Base-by-base conservation (phyloP, 2,797 vertebrate species). In the Enteromius trimaculatus region DNA sequence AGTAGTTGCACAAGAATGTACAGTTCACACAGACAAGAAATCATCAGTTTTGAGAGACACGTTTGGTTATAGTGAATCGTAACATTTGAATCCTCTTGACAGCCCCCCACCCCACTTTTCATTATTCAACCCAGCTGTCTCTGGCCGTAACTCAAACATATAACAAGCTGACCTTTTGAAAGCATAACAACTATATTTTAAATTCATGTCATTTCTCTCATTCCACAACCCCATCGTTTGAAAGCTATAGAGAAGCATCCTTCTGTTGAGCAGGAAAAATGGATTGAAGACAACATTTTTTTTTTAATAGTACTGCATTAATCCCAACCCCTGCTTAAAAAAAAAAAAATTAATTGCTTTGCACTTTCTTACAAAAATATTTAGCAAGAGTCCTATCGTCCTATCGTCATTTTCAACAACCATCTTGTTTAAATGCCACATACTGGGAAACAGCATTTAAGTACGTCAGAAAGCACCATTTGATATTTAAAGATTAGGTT, bases 121-220 rank as follows among this genome's bases (percentile, higher is more conserved):
- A 78, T 70, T 65, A 26, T 70, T 77, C 74, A 62, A 8, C 39
- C 58, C 74, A 13, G 64, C 53, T 19, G 65, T 83, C 39, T 78
- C 64, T 70, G 51, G 5, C 58, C 2, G 39, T 70, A 62, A 70
- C 75, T 62, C 81, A 78, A 77, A 77, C 23, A 29, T 70, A 69
- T 70, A 83, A 78, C 65, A 78, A 83, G 81, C 66, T 83, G 75
- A 83, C 81, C 81, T 83, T 83, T 83, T 47, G 19, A 78, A 83
- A 70, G 26, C 65, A 70, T 60, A 69, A 62, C 37, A 83, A 49
- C 81, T 60, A 60, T 83, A 83, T 83, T 83, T 78, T 62, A 60
- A 60, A 83, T 70, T 77, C 51, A 70, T 83, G 14, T 65, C 75
- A 83, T 70, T 69, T 70, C 19, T 66, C 47, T 70, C 39, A 71